Evolutionary conservation across 1,140 invertebrate genomes (phyloP), one percentile per base, ranked within the genome.

Genomic region (Aphidius gifuensis): DNA sequence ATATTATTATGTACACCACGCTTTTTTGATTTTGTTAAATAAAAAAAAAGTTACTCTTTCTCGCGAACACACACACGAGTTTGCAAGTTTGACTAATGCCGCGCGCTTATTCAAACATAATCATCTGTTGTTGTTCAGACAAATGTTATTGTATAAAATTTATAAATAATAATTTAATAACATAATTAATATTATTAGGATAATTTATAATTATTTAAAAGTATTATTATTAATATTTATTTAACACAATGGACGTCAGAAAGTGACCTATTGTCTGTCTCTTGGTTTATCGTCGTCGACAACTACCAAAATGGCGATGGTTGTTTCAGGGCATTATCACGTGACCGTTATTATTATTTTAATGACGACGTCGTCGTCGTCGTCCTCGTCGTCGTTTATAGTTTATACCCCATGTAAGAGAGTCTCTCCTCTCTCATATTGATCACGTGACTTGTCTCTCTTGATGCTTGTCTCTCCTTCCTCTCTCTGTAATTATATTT

Each of bases 241-340:
- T 76, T 71, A 67, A 67, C 59, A 40, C 59, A 40, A 68, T 66
- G 74, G 74, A 79, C 75, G 77, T 79, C 76, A 79, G 71, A 32
- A 32, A 32, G 23, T 68, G 68, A 73, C 70, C 38, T 40, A 55
- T 40, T 68, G 67, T 73, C 71, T 69, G 70, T 67, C 68, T 66
- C 71, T 68, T 69, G 68, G 71, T 75, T 65, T 67, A 69, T 69
- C 71, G 73, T 69, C 71, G 73, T 72, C 73, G 59, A 73, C 74
- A 75, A 79, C 76, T 77, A 71, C 68, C 74, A 78, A 79, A 71
- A 78, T 79, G 76, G 77, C 77, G 66, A 40, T 43, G 23, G 23
- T 55, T 55, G 40, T 57, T 51, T 39, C 39, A 48, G 62, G 40
- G 21, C 7, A 55, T 32, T 32, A 64, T 79, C 77, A 79, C 77